Conservation (phyloP, 2,888 invertebrate genomes). For the Herminia tarsipennalis region DNA sequence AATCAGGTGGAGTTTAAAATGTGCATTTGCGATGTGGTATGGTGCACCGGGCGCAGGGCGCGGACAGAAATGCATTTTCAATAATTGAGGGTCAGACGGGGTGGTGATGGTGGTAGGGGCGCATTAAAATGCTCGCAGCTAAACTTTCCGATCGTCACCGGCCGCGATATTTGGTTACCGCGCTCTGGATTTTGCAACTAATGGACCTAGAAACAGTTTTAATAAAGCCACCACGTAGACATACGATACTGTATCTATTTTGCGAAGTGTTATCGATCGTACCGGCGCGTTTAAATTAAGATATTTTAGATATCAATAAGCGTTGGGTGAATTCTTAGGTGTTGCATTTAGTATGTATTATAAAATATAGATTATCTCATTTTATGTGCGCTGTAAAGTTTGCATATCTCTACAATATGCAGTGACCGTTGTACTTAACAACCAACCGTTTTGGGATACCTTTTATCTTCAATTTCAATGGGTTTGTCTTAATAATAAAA, state of each 20-base stretch:
- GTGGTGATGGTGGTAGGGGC: slow-evolving; percentile 66
- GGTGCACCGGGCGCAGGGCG: slow-evolving; percentile 71
- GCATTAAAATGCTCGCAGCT: slow-evolving; percentile 75
- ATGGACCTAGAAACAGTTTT: slow-evolving; percentile 32
- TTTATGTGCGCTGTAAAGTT: too few species aligned
- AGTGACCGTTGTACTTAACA: slow-evolving; percentile 40
- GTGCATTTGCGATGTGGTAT: slow-evolving; percentile 82
- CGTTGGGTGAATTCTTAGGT: too few species aligned
- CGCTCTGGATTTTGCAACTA: slow-evolving; percentile 47
- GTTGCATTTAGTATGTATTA: too few species aligned
- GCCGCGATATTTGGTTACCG: slow-evolving; percentile 40
- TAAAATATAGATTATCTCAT: too few species aligned
- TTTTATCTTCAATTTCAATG: slow-evolving; percentile 37
- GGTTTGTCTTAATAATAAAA: too few species aligned
- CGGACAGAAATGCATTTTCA: slow-evolving; percentile 83
- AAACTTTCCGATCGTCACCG: slow-evolving; percentile 75
- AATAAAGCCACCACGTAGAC: neutral
- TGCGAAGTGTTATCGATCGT: neutral
- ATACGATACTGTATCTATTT: neutral
- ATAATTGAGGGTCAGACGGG: slow-evolving; percentile 85
- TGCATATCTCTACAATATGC: slow-evolving; percentile 60
- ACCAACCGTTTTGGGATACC: slow-evolving; percentile 29
- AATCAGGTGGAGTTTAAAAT: slow-evolving; percentile 85
- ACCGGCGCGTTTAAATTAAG: too few species aligned
- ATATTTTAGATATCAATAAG: too few species aligned